Percentiles rank a stretch among this genome's conserved stretches.
phyloP scores from a whole-genome alignment of 2,113 vertebrate genomes.

The Muscicapa adusta region DNA sequence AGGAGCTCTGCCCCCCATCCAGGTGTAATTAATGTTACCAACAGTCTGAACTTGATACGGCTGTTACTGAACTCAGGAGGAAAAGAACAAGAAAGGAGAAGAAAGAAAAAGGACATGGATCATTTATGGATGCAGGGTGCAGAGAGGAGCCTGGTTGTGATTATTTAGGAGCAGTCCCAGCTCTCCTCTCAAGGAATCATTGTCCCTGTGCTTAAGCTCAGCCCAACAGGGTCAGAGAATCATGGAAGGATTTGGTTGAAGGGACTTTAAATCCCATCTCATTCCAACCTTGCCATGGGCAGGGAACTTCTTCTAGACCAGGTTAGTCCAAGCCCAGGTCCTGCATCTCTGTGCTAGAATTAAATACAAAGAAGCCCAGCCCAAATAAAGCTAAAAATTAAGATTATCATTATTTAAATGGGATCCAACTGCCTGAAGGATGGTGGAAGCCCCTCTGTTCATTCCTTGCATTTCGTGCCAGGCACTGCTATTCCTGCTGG shows the following conservation, averaged over 20 bases:
- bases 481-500: not conserved
- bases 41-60: not conserved
- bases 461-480: not conserved
- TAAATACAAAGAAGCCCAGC: not conserved
- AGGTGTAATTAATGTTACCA: not conserved
- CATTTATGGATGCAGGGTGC: not conserved
- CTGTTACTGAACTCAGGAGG: not conserved
- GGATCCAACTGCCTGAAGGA: not conserved
- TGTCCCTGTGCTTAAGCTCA: not conserved
- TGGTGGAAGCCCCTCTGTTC: not conserved
- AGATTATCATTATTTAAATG: not conserved
- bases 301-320: not conserved
- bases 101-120: not conserved
- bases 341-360: not conserved
- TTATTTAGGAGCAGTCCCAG: not conserved
- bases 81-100: not conserved
- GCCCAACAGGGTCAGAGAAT: not conserved
- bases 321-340: rapidly evolving
- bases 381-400: not conserved
- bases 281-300: not conserved
- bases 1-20: not conserved
- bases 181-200: rapidly evolving
- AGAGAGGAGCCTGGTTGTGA: not conserved
- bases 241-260: not conserved
- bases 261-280: not conserved